Conservation (phyloP, 2,888 invertebrate genomes). For the Cataglyphis albicans region DNA sequence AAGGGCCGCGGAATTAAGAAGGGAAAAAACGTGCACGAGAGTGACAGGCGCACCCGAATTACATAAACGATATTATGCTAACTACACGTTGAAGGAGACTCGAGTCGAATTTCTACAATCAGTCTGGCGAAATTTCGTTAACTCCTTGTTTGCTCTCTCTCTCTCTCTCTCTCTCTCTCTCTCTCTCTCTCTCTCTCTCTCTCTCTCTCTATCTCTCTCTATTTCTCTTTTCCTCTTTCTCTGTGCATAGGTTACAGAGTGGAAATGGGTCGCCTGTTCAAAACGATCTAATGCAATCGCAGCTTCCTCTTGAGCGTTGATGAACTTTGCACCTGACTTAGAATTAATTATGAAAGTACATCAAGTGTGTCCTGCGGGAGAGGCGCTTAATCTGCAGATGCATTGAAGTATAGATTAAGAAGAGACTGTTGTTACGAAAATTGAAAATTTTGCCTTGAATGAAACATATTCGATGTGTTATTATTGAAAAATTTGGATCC, state of each 20-base stretch:
- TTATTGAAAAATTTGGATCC: background rate
- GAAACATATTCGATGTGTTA: background rate
- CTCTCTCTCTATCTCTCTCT: constrained; percentile 23
- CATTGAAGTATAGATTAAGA: background rate
- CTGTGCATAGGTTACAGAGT: background rate
- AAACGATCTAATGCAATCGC: constrained; percentile 22
- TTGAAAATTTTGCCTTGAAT: background rate
- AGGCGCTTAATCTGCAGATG: background rate
- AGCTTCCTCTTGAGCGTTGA: background rate
- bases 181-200: constrained; percentile 6
- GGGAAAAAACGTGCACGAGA: constrained; percentile 43
- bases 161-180: constrained; percentile 14
- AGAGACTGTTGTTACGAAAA: background rate
- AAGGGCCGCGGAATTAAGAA: constrained; percentile 26
- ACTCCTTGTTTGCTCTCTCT: constrained; percentile 47
- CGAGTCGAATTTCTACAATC: constrained; percentile 68
- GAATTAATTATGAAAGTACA: constrained; percentile 21
- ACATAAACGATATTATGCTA: constrained; percentile 87
- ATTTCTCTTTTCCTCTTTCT: constrained; percentile 16
- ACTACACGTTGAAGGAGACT: constrained; percentile 81
- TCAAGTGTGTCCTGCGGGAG: background rate
- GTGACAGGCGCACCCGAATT: constrained; percentile 75
- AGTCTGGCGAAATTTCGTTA: constrained; percentile 65
- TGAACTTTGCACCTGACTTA: background rate
- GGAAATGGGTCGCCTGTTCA: background rate